These are phyloP conservation scores for Leucania comma DNA, from an alignment of 2,888 invertebrate species.

Conservation along the genomic window DNA sequence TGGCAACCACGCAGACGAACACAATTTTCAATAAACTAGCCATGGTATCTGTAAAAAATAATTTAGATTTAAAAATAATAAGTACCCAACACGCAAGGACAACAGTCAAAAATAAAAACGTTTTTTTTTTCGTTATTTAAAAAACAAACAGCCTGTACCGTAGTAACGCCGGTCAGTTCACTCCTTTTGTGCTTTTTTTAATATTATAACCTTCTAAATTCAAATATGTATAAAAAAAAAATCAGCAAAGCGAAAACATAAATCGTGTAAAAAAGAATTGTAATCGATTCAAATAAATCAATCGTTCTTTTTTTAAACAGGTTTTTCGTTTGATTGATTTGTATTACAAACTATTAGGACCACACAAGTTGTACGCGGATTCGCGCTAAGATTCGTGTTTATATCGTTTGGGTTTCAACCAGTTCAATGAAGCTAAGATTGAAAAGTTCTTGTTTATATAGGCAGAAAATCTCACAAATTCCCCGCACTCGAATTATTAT, in stretches of 20 bases:
- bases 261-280: background rate
- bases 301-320: background rate
- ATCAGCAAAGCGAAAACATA: too few species aligned
- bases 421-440: conserved; percentile 23
- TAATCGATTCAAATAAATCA: background rate
- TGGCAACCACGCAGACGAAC: conserved; percentile 30
- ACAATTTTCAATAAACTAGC: conserved; percentile 21
- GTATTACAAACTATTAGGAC: background rate
- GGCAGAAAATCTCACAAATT: conserved; percentile 16
- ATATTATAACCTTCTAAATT: conserved; percentile 6
- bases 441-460: conserved; percentile 36
- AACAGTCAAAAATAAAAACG: background rate
- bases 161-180: background rate
- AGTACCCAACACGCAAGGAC: background rate
- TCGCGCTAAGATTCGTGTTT: conserved; percentile 14
- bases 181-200: too few species aligned
- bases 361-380: background rate
- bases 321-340: conserved; percentile 11
- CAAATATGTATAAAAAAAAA: background rate
- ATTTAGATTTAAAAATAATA: background rate
- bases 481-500: conserved; percentile 17
- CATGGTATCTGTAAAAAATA: conserved; percentile 43
- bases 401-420: conserved; percentile 11
- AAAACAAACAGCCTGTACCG: background rate
- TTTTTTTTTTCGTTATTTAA: background rate